Base-by-base conservation (phyloP, 1,140 invertebrate species). In the Pentalonia nigronervosa region DNA sequence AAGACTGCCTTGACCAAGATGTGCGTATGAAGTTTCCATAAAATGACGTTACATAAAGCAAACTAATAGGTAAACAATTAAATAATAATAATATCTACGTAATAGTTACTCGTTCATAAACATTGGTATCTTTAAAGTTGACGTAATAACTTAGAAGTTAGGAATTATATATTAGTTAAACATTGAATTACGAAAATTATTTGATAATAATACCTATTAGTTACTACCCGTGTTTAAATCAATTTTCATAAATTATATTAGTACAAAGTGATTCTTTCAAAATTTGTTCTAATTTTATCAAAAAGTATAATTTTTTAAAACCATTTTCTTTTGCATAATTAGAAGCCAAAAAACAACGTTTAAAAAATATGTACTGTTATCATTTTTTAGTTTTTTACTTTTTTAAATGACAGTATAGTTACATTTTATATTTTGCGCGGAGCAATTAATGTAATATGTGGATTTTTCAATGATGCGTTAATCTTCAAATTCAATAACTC, bases 1-100 rank as follows among this genome's bases (percentile, higher is more conserved):
- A 34, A 89, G 56, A 67, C 11, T 90, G 23, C 89, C 89, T 90
- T 90, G 89, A 90, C 23, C 41, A 90, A 90, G 17, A 67, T 11
- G 36, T 47, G 41, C 89, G 41, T 90, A 67, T 30, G 25, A 7
- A 90, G 67, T 90, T 45, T 7, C 23, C 4, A n/a, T 60, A 21
- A 90, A 90, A 90, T 90, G 41, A 90, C 41, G 56, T 90, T 90
- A 60, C 56, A 67, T 88, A 2, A 88, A 21, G 4, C 6, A 48
- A 50, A 67, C 60, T 9, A 60, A 60, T 90, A 60, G n/a, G n/a
- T 90, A 86, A 86, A 45, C 84, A 90, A 60, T 21, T 56, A 60
- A 41, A 90, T 60, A 90, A 36, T 41, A 86, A 53, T 34, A 50
- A 88, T 50, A n/a, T 45, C 45, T 88, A 88, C 45, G 20, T 47